Base-by-base conservation (phyloP, 1,140 invertebrate species). In the Drosophila santomea region DNA sequence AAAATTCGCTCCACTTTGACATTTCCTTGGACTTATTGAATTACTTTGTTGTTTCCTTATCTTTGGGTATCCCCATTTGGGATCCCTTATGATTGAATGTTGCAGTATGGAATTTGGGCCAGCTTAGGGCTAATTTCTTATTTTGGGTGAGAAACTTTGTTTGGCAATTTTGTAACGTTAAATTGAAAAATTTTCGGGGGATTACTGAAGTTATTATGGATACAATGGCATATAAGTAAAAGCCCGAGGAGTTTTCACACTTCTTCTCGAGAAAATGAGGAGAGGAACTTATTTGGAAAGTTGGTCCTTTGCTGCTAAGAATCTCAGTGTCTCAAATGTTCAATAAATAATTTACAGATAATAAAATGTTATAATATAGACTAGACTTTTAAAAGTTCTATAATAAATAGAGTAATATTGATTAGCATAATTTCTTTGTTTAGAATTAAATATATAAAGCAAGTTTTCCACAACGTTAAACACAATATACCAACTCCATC, bases 1-100 rank as follows among this genome's bases (percentile, higher is more conserved):
- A 74, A 74, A 74, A 74, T 62, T 74, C 69, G 55, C 74, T 74
- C 58, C 50, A 74, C 72, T 75, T 75, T 64, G 72, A 75, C 73
- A 75, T 75, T 75, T 75, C 72, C 73, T 66, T 58, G 60, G 61
- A 52, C 55, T 75, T 66, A 75, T 75, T 75, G 71, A 75, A 75
- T 75, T 75, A 75, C 74, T 58, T 74, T 75, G 52, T 75, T 74
- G 63, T 54, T 35, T 35, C 51, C 72, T 75, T 56, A 50, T 74
- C 51, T 57, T 75, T 38, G 47, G 61, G 60, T 66, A 75, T 75
- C 61, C 61, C 60, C 54, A 38, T 38, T 43, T 39, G 36, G 72
- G 60, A 63, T 47, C 71, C 47, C 23, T 74, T 74, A 74, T 74
- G 59, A 50, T 74, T 62, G 71, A 74, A 75, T 75, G 73, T 52